Base-by-base conservation (phyloP, 2,797 vertebrate genomes). In the Chelmon rostratus region DNA sequence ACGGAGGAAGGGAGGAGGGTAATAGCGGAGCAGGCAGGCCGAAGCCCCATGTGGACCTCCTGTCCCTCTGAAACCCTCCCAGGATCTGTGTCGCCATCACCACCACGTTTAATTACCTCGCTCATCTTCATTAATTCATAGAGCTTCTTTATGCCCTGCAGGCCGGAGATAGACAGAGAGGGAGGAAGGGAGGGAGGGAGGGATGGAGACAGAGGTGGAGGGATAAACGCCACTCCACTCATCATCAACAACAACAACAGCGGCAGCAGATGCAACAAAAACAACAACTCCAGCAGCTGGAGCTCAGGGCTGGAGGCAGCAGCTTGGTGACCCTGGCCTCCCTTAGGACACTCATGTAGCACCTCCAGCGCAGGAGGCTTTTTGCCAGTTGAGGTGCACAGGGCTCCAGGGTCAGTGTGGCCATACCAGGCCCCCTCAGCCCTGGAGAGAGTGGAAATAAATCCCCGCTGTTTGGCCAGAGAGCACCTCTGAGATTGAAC, bases 111-210 rank as follows among this genome's bases (percentile, higher is more conserved):
- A 99, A 98, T 99, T 98, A 98, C 95, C 94, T 94, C 91, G 94
- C 92, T 91, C 89, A 93, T 96, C 96, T 96, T 97, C 97, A 97
- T 98, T 98, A 97, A 98, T 98, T 97, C 96, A 97, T 96, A 92
- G 96, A 79, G 86, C 94, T 96, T 91, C 86, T 95, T 95, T 95
- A 96, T 73, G 90, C 96, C 96, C 95, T 94, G 95, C 96, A 96
- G 96, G 95, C 96, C 90, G 8, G 91, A 94, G 89, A 87, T 75
- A 79, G 82, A 85, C 38, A 64, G 76, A 66, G 73, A 79, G 73
- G 74, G 72, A 80, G 73, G 64, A 18, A 38, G 54, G 69, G 76
- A 50, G 37, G 54, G 76, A 16, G 57, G 35, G 66, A 25, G 66
- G n/a, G 89, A 91, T 81, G 82, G 66, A 79, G 73, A 82, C 52